Evolutionary conservation across 2,888 invertebrate genomes (phyloP).

Genomic region (Scotopteryx bipunctaria): DNA sequence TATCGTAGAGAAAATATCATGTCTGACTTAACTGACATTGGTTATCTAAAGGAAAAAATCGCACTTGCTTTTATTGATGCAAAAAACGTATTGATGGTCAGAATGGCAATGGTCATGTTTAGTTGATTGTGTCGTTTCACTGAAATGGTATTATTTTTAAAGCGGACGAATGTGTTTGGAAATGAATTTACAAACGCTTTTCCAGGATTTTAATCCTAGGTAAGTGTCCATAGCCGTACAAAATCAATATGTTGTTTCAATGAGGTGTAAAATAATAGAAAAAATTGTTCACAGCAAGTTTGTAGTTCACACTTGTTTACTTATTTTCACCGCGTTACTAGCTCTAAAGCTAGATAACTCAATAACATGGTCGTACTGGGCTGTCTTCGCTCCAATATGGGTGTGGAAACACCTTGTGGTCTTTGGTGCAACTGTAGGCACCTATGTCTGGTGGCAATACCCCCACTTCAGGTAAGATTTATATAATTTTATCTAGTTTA

Average conservation of each 20-base stretch:
- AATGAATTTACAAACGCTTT: slow-evolving; percentile 95
- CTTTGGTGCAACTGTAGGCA: slow-evolving; percentile 94
- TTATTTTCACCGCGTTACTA: slow-evolving; percentile 95
- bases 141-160: slow-evolving; percentile 54
- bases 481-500: no score
- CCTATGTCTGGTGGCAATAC: slow-evolving; percentile 97
- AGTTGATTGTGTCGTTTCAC: slow-evolving; percentile 23
- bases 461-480: slow-evolving; percentile 93
- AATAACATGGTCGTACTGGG: slow-evolving; percentile 97
- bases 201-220: slow-evolving; percentile 97
- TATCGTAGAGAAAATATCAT: no score
- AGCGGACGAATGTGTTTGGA: slow-evolving; percentile 71
- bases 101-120: slow-evolving; percentile 2
- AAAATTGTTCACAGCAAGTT: slow-evolving; percentile 92
- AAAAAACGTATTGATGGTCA: no score
- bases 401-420: slow-evolving; percentile 97
- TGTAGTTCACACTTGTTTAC: slow-evolving; percentile 96
- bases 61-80: no score
- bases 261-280: slow-evolving; percentile 8
- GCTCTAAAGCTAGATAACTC: slow-evolving; percentile 94
- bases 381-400: slow-evolving; percentile 98
- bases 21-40: no score
- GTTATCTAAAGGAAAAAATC: no score
- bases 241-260: slow-evolving; percentile 8
- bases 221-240: slow-evolving; percentile 59